These are phyloP conservation scores for Coptotermes formosanus DNA, from an alignment of 1,140 invertebrate species.

Conservation along the genomic window DNA sequence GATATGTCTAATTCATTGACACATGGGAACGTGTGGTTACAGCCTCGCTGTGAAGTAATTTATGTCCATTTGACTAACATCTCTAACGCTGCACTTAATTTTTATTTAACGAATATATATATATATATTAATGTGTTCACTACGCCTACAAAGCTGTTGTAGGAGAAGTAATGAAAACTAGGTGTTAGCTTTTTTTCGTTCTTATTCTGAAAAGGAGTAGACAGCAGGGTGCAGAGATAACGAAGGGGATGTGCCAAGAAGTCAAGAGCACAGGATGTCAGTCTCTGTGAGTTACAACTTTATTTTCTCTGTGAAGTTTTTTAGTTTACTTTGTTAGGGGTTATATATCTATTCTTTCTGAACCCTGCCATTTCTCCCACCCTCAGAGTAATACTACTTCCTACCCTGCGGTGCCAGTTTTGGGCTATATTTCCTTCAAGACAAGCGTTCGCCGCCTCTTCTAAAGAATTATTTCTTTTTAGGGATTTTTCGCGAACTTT, in stretches of 20 bases:
- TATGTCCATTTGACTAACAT: too few relatives aligned
- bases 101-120: too few relatives aligned
- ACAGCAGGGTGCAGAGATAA: too few relatives aligned
- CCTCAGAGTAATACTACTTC: background rate
- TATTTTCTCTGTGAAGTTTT: background rate
- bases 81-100: too few relatives aligned
- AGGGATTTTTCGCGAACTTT: background rate
- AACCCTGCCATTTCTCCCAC: background rate
- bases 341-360: background rate
- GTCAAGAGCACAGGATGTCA: background rate
- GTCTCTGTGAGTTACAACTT: background rate
- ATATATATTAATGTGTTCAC: too few relatives aligned
- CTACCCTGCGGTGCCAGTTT: background rate
- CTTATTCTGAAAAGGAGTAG: too few relatives aligned
- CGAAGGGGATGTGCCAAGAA: background rate
- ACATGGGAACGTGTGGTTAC: too few relatives aligned
- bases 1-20: too few relatives aligned
- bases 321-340: background rate
- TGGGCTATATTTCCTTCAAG: background rate
- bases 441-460: background rate
- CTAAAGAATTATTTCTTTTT: background rate
- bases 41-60: too few relatives aligned
- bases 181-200: too few relatives aligned
- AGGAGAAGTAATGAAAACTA: too few relatives aligned
- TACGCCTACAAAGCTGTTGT: too few relatives aligned